These are phyloP conservation scores for Tethea ocularis DNA, from an alignment of 2,888 invertebrate genomes.

Conservation along the genomic window DNA sequence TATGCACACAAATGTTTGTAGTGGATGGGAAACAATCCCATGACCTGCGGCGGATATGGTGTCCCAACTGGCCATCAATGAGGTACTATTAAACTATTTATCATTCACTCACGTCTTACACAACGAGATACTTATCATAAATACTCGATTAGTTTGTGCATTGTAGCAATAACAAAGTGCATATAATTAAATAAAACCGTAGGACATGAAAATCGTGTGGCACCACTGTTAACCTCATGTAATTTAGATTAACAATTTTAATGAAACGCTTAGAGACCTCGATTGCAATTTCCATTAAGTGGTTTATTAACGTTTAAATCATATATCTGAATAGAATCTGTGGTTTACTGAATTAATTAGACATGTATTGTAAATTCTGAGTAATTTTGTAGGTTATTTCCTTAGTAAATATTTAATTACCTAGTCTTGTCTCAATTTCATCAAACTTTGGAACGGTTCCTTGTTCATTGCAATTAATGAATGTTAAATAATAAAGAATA, in stretches of 20 bases:
- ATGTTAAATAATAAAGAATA: too few relatives aligned
- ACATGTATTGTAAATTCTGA: not conserved
- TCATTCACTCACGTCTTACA: not conserved
- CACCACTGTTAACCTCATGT: slow-evolving; percentile 9
- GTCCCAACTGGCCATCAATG: too few relatives aligned
- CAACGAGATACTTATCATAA: not conserved
- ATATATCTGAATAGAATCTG: not conserved
- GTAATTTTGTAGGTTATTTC: too few relatives aligned
- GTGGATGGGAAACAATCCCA: too few relatives aligned
- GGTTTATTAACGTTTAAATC: not conserved
- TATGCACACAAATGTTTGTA: too few relatives aligned
- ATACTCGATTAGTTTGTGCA: not conserved
- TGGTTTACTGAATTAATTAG: not conserved
- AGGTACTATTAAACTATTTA: too few relatives aligned
- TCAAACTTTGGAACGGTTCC: too few relatives aligned
- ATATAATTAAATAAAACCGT: slow-evolving; percentile 37
- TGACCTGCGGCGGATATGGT: too few relatives aligned
- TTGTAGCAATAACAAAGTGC: slow-evolving; percentile 16
- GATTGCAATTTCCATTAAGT: not conserved
- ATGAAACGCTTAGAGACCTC: not conserved
- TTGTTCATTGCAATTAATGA: too few relatives aligned
- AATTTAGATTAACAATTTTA: not conserved
- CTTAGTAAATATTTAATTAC: too few relatives aligned
- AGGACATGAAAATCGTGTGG: slow-evolving; percentile 53
- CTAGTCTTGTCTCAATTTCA: too few relatives aligned